These are phyloP conservation scores for Avahi laniger DNA, from an alignment of 2,797 vertebrate genomes.

Conservation along the genomic window DNA sequence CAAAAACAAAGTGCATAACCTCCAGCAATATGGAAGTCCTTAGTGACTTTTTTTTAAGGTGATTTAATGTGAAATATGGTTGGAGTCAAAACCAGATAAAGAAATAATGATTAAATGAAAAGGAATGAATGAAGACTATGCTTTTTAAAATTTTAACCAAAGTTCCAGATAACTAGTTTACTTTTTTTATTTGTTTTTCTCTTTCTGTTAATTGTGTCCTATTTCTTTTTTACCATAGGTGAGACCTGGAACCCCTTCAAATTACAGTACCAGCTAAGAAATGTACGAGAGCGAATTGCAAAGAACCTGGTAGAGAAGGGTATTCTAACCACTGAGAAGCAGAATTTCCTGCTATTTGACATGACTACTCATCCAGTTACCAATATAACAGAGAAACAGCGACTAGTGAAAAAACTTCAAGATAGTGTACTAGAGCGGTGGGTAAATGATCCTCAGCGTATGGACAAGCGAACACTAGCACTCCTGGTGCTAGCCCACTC, in stretches of 20 bases:
- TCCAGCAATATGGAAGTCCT: background rate
- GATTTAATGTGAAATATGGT: background rate
- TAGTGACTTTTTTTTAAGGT: background rate
- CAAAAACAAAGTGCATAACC: background rate
- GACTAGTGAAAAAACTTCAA: conserved; percentile 87
- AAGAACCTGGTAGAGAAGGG: conserved; percentile 90
- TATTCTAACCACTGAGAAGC: conserved; percentile 89
- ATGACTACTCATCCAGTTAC: conserved; percentile 90
- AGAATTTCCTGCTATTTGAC: conserved; percentile 91
- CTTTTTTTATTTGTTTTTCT: background rate
- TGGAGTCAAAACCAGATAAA: background rate
- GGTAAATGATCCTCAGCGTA: conserved; percentile 86
- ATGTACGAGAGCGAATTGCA: conserved; percentile 89
- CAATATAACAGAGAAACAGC: conserved; percentile 87
- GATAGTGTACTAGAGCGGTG: conserved; percentile 88
- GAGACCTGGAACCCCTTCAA: conserved; percentile 92
- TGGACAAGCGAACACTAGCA: conserved; percentile 86
- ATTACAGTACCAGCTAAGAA: conserved; percentile 89
- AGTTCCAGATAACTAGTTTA: background rate
- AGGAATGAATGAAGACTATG: background rate
- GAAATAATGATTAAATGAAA: background rate
- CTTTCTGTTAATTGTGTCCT: background rate
- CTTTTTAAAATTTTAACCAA: background rate
- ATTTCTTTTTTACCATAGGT: conserved; percentile 76
- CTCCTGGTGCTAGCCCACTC: conserved; percentile 89